Percentiles rank a stretch among this genome's conserved stretches.
phyloP scores from a whole-genome alignment of 1,140 invertebrate species.

The Tetragnatha versicolor region DNA sequence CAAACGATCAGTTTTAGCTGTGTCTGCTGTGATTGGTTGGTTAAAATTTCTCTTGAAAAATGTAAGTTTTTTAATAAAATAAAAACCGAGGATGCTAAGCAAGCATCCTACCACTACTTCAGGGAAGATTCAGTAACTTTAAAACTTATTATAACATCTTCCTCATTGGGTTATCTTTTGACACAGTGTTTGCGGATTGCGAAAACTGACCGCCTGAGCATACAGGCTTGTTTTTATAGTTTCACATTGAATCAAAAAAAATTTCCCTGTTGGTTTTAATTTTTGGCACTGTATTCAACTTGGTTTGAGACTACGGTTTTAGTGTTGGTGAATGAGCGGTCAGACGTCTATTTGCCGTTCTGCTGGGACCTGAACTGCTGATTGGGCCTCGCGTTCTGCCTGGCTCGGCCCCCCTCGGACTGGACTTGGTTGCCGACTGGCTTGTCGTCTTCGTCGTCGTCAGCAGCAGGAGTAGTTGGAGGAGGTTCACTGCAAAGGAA shows the following conservation, averaged over 20 bases:
- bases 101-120: no score
- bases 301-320: neutral
- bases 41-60: no score
- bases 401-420: neutral
- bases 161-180: no score
- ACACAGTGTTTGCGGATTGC: no score
- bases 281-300: slow-evolving; percentile 9
- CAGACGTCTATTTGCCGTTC: slow-evolving; percentile 23
- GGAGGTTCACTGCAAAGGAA: slow-evolving; percentile 42
- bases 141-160: no score
- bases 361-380: slow-evolving; percentile 41
- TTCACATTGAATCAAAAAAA: no score
- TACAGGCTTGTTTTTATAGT: neutral
- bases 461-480: slow-evolving; percentile 40
- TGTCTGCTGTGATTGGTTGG: no score
- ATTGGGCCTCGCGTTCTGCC: slow-evolving; percentile 52
- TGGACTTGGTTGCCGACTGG: slow-evolving; percentile 13
- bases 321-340: neutral
- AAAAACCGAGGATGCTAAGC: neutral
- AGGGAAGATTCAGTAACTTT: no score
- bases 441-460: slow-evolving; percentile 34
- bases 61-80: neutral
- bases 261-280: neutral
- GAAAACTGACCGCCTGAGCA: no score
- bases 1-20: no score